Evolutionary conservation across 2,888 invertebrate species (phyloP), one percentile per base, ranked within the genome.

Genomic region (Eupithecia pulchellata): DNA sequence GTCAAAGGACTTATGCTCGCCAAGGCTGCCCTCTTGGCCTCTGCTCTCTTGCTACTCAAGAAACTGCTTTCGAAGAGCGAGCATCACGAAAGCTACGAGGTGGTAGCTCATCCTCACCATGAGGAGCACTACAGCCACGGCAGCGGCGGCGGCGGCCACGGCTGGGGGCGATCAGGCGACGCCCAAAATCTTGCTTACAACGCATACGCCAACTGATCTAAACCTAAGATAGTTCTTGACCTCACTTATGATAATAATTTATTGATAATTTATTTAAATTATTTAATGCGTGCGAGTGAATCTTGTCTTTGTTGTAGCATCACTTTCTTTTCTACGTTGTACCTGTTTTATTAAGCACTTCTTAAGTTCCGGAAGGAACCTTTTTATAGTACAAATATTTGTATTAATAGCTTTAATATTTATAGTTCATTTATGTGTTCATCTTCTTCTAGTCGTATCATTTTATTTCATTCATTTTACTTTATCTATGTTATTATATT

Each of bases 1-100:
- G 95, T 98, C 95, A 98, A 98, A 95, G 98, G 98, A 75, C 95
- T 98, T 79, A 92, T 97, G 84, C 95, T 98, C 79, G 97, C 97
- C 81, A 98, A 98, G 95, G 96, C 98, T 74, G 97, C 98, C 4
- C 95, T 98, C 29, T 94, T 97, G 68, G 95, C 98, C 76, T 96
- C 97, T 66, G 96, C 95, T 72, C 95, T 97, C 73, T 95, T 98
- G 73, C 91, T 94, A 1, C 86, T 94, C 75, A 94, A 94, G 91
- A 98, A 98, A 84, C 94, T 98, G 5, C 90, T 97, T 62, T 95
- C 96, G 63, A 97, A 97, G 86, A 94, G 96, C 73, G 96, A 95
- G 13, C 89, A 95, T 72, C 95, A 95, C 73, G 96, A 96, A 81
- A 97, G 96, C 84, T 97, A 97, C 85, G 98, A 97, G 83, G 97